Percentiles rank a stretch among this genome's conserved stretches.
These are phyloP conservation scores for Ptilorrhoa leucosticta DNA, from an alignment of 2,113 vertebrate species.

Conservation along the genomic window DNA sequence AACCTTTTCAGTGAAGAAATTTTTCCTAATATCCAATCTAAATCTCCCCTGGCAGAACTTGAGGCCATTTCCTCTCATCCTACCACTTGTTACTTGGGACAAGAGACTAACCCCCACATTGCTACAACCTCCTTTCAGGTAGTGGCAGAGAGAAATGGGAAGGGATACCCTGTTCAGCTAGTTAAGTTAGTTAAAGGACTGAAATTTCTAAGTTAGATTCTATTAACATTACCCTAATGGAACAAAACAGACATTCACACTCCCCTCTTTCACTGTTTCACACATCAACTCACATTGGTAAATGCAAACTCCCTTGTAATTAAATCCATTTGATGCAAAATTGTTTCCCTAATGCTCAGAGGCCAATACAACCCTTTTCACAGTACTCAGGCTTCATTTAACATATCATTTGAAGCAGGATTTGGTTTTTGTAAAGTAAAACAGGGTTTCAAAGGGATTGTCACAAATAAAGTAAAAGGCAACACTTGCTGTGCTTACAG, in stretches of 20 bases:
- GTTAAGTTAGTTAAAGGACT: background rate
- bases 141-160: background rate
- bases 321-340: background rate
- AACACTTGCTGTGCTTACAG: background rate
- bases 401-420: background rate
- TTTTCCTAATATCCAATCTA: background rate
- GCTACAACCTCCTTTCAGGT: background rate
- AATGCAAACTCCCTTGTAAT: background rate
- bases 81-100: background rate
- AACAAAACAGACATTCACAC: background rate
- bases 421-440: background rate
- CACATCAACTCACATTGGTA: background rate
- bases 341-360: background rate
- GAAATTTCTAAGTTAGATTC: background rate
- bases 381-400: background rate
- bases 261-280: background rate
- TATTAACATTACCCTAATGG: background rate
- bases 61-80: background rate
- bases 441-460: background rate
- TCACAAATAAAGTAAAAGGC: background rate
- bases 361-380: background rate
- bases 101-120: background rate
- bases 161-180: background rate
- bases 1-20: background rate
- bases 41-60: background rate